Evolutionary conservation across 2,797 vertebrate genomes (phyloP), one percentile per base, ranked within the genome.

Genomic region (Nothura maculosa): DNA sequence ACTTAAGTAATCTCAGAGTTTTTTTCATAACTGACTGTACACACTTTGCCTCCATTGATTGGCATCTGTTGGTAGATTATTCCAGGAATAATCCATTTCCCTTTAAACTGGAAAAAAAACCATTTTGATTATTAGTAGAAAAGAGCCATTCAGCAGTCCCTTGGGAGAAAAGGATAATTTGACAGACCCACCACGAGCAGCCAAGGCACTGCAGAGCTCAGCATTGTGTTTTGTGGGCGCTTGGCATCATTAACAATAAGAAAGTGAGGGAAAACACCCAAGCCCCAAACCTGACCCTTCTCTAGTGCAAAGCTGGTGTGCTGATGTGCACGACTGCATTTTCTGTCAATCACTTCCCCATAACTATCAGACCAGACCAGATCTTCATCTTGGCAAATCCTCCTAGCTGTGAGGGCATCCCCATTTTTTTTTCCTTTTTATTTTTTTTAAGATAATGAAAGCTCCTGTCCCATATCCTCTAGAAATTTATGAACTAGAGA

Each of bases 401-500:
- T 87, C 17, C 4, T 17, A 80, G 30, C 11, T 42, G 15, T 32
- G 47, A 69, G 17, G 43, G 13, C 9, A 50, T 8, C 12, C 2
- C 0, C 0, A 8, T 15, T 6, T 17, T 1, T 18, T 54, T 12
- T 0, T 9, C 10, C 17, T 12, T 0, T 12, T 25, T 24, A 58
- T 15, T 54, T 40, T 13, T 0, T n/a, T 55, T 6, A 9, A 25
- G 9, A 10, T 20, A 40, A 28, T 11, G 20, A 50, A 64, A 43
- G 6, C 2, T 73, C 42, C 36, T 68, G 5, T 19, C 78, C 16
- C 62, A 1, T 72, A 22, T 67, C 76, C 48, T n/a, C 10, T 88
- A 32, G 60, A 76, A 67, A 82, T 42, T 40, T 58, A 13, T 58
- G 36, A 67, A 28, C 22, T 47, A 77, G 20, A 4, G 6, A 88